Base-by-base conservation (phyloP, 1,140 invertebrate species). In the Lepidurus couesii region DNA sequence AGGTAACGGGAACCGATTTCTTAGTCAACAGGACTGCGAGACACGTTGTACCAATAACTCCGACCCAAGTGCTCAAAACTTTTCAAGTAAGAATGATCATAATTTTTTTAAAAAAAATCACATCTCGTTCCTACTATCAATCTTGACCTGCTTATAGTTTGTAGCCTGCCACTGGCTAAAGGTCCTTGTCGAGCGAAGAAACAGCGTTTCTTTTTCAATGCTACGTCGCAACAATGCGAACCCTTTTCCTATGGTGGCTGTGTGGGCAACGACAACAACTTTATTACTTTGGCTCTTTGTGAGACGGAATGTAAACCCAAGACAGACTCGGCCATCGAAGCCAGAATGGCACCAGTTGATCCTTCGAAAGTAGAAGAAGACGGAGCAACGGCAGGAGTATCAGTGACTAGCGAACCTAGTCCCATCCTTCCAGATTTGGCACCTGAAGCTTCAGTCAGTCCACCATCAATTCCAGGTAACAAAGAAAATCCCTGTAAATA, bases 1-100 rank as follows among this genome's bases (percentile, higher is more conserved):
- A 79, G 91, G 95, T 73, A 98, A 97, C 84, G 91, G 90, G 79
- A 97, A 98, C 84, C 91, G 91, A 80, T 99, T 97, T 84, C 89
- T 92, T 75, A 92, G 88, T 0, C 85, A 90, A 78, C 92, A 96
- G 81, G 90, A 93, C 76, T 99, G 97, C 84, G 89, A 95, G 82
- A 83, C 89, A 75, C 88, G 89, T n/a, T 98, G 96, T 82, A 89
- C 91, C 26, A 87, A 89, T 47, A 73, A 21, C 73, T 80, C 75
- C 77, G 78, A 87, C 78, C 84, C 85, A 26, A 79, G 84, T 7
- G 82, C 85, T 6, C 73, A 9, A 11, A n/a, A 13, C 21, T 1
- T 21, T 16, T 13, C 16, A 65, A 65, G 53, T 65, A 65, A 65
- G 8, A 13, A 65, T n/a, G 6, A n/a, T 34, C 0, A 34, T 34